Conservation (phyloP, 2,888 invertebrate species). For the Melipona bicolor region DNA sequence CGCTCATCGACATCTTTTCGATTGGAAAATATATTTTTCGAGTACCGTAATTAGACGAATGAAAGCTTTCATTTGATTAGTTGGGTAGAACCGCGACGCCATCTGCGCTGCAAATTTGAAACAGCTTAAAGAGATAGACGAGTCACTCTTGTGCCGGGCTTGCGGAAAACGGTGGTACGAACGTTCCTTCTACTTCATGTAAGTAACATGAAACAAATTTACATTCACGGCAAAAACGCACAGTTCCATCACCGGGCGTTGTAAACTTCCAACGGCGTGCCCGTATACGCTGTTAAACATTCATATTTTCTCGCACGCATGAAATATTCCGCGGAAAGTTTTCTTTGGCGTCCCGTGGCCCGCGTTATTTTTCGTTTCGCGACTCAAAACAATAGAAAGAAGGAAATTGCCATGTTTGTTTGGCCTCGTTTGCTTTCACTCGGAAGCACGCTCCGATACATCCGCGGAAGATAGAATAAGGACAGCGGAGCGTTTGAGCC, state of each 20-base stretch:
- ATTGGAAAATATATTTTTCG: neutral
- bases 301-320: slow-evolving; percentile 47
- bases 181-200: slow-evolving; percentile 4
- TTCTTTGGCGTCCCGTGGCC: slow-evolving; percentile 29
- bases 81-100: neutral
- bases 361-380: slow-evolving; percentile 37
- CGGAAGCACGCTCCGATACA: slow-evolving; percentile 1
- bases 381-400: slow-evolving; percentile 36
- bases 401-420: slow-evolving; percentile 29
- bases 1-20: no score
- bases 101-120: slow-evolving; percentile 9
- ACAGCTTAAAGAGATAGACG: neutral
- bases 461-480: slow-evolving; percentile 13
- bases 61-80: neutral
- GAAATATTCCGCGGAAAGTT: slow-evolving; percentile 36
- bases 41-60: neutral
- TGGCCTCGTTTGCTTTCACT: slow-evolving; percentile 3
- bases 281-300: slow-evolving; percentile 46
- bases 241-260: slow-evolving; percentile 24
- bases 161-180: neutral
- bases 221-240: slow-evolving; percentile 30
- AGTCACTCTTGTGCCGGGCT: neutral
- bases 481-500: neutral
- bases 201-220: slow-evolving; percentile 43
- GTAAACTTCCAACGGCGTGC: slow-evolving; percentile 25